Base-by-base conservation (phyloP, 2,888 invertebrate genomes). In the Encarsia formosa region DNA sequence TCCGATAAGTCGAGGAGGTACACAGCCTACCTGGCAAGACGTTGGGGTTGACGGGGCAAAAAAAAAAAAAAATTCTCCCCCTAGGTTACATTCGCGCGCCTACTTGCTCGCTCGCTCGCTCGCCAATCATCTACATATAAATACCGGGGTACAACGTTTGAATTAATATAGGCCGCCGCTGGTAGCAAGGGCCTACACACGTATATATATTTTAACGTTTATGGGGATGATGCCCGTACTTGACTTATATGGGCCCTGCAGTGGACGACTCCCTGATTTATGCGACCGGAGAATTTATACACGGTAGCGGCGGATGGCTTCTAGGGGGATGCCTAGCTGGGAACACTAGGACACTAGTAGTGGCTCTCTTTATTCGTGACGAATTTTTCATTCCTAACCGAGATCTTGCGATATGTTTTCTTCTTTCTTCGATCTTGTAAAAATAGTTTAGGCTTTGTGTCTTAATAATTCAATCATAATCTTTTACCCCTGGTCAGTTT, bases 61-160 rank as follows among this genome's bases (percentile, higher is more conserved):
- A 20, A 26, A 6, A 13, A 9, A 1, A 2, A 16, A 4, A 9
- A 26, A 9, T 8, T 32, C 46, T 24, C 16, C n/a, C 18, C 26
- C 11, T 34, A 9, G 24, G 1, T 23, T 5, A 32, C 49, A 37
- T 20, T 34, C 31, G 29, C 26, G 42, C 42, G 49, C 43, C 49
- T 49, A 6, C 43, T 29, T 20, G 20, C 45, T 24, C 35, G 11
- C 37, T 32, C 22, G n/a, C 23, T 15, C 13, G 9, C 29, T 22
- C 48, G 42, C 49, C 48, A 45, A 51, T 45, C 51, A 55, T 55
- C 55, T 55, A 45, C 55, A 55, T 55, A 55, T 55, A 55, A 51
- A 55, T 51, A 41, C 42, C 40, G 26, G n/a, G 19, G 26, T 46
- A 50, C 50, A 50, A 29, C 55, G 20, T 51, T 55, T 55, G 51